Evolutionary conservation across 2,797 vertebrate species (phyloP).

Genomic region (Okamejei kenojei): DNA sequence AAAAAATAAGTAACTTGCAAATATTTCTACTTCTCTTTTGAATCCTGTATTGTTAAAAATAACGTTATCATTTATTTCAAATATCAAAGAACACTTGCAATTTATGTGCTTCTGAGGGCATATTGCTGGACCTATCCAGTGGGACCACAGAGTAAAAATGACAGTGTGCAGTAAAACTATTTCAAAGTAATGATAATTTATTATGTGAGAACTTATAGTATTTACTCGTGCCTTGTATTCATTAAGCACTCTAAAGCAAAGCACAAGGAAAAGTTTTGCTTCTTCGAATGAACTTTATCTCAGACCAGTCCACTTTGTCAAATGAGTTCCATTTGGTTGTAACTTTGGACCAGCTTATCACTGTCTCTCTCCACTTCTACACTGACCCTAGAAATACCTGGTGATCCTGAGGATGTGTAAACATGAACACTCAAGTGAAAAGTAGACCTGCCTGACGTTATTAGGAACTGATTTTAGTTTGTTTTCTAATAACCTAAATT

Average conservation of each 20-base stretch:
- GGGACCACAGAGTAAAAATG: not conserved
- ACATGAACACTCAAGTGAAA: not conserved
- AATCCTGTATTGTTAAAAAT: not conserved
- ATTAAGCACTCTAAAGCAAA: not conserved
- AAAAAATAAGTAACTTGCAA: not conserved
- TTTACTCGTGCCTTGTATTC: not conserved
- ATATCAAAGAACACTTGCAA: not conserved
- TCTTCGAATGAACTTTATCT: not conserved
- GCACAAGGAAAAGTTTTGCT: not conserved
- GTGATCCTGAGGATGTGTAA: not conserved
- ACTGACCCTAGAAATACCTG: not conserved
- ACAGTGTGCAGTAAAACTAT: not conserved
- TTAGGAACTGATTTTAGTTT: not conserved
- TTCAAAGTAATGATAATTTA: not conserved
- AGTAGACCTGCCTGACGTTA: not conserved
- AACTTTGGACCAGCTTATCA: not conserved
- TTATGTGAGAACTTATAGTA: not conserved
- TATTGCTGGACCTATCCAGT: not conserved
- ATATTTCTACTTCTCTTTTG: not conserved
- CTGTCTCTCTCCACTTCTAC: not conserved
- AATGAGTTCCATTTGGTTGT: not conserved
- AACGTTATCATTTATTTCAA: not conserved
- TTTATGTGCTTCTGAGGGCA: not conserved
- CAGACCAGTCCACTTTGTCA: not conserved
- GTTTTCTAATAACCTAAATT: not conserved